Conservation (phyloP, 2,888 invertebrate genomes). For the Leptinotarsa haldemani region DNA sequence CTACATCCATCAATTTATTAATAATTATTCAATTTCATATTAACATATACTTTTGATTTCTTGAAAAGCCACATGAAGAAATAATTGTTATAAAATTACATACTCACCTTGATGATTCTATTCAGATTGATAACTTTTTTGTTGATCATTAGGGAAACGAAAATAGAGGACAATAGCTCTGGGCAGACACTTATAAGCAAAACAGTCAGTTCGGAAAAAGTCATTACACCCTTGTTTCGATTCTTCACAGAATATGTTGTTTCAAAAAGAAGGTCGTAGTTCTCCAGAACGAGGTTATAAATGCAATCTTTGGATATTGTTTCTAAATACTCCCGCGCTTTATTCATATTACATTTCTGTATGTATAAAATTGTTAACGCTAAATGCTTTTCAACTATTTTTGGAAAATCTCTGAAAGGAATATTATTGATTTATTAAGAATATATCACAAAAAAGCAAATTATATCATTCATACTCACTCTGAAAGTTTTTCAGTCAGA, state of each 20-base stretch:
- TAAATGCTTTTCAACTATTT: conserved; percentile 62
- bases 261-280: conserved; percentile 69
- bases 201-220: conserved; percentile 70
- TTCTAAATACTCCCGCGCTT: conserved; percentile 66
- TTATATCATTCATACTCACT: conserved; percentile 50
- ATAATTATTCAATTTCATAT: too few relatives aligned
- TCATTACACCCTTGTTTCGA: conserved; percentile 62
- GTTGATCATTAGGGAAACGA: conserved; percentile 66
- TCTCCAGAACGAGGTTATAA: conserved; percentile 62
- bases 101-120: conserved; percentile 62
- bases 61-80: too few relatives aligned
- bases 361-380: conserved; percentile 68
- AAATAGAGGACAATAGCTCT: conserved; percentile 65
- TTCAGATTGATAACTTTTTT: conserved; percentile 64
- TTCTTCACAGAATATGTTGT: conserved; percentile 59
- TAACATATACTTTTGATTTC: too few relatives aligned
- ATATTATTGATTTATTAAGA: neutral
- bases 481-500: conserved; percentile 57
- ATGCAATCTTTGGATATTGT: conserved; percentile 65
- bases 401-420: conserved; percentile 42
- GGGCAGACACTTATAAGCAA: conserved; percentile 68
- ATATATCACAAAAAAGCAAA: neutral
- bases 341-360: conserved; percentile 67
- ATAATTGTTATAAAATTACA: neutral
- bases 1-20: too few relatives aligned